Base-by-base conservation (phyloP, 30 jellyfish, hydroid and myxozoan genomes). In the Chironex yamaguchii region DNA sequence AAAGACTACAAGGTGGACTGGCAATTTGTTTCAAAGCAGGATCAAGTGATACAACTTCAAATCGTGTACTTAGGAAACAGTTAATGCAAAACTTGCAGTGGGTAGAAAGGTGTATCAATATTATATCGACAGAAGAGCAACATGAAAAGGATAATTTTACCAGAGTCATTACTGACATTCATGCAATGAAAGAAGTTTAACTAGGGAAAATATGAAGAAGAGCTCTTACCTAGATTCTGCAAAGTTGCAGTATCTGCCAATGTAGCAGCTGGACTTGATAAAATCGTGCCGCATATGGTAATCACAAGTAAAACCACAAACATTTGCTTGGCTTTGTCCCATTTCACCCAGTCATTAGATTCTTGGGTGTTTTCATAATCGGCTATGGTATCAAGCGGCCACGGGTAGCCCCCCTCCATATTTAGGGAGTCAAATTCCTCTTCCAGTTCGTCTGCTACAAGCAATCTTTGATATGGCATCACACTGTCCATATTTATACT, bases 231-330 rank as follows among this genome's bases (percentile, higher is more conserved):
- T 35, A 94, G 85, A 1, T 77, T 89, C 73, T 94, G 97, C 4
- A 94, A 75, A 1, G 99, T 94, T 58, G 97, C 99, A 3, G 99
- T 89, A 50, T 94, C 99, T 27, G 99, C 95, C 52, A 94, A 78
- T 4, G 99, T 94, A 25, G 99, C 99, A 1, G 99, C 97, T 3
- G 99, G 99, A 6, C 97, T 87, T 13, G 99, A 96, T 3, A 94
- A 87, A 20, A 89, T 36, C 29, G 99, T 94, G 29, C 99, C 99
- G 34, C 89, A 69, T 35, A 94, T 63, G 25, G 99, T 94, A 23
- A 94, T 94, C 4, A 74, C 89, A 13, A 94, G 81, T 49, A 94
- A 62, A 0, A 94, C 89, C 31, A 49, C 84, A 82, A 94, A 94
- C 21, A 88, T 70, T 4, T 78, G 65, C 26, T 29, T 26, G 14